Evolutionary conservation across 2,888 invertebrate species (phyloP).

Genomic region (Heteromyza rotundicornis): DNA sequence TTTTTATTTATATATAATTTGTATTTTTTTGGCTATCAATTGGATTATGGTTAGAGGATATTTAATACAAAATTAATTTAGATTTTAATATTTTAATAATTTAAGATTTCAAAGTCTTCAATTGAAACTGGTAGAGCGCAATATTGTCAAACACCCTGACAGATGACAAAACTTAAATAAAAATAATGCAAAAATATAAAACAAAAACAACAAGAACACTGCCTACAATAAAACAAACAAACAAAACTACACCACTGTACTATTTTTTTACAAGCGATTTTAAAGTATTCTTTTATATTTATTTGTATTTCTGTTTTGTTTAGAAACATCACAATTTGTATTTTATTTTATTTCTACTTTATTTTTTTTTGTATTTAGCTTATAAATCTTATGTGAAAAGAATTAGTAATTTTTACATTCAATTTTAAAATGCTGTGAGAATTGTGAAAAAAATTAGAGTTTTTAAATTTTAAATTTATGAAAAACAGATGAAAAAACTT

Average conservation of each 20-base stretch:
- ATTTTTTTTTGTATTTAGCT: not conserved
- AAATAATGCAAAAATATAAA: not conserved
- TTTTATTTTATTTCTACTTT: not conserved
- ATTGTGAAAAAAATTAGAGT: conserved; percentile 29
- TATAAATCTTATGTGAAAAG: not conserved
- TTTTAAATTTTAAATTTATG: conserved; percentile 22
- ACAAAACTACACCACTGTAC: not conserved
- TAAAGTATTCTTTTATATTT: not conserved
- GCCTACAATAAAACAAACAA: not conserved
- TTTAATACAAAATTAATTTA: too few species aligned
- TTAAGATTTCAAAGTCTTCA: too few species aligned
- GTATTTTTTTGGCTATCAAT: too few species aligned
- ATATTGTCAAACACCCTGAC: not conserved
- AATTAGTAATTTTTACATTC: too few species aligned
- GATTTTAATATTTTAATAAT: too few species aligned
- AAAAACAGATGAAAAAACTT: conserved; percentile 23
- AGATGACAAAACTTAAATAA: not conserved
- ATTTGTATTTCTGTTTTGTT: not conserved
- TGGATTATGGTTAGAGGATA: too few species aligned
- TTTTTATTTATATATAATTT: too few species aligned
- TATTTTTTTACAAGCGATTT: too few species aligned
- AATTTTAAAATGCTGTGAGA: conserved; percentile 29
- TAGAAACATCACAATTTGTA: not conserved
- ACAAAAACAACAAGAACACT: not conserved
- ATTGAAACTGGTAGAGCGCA: too few species aligned